phyloP scores from a whole-genome alignment of 2,888 invertebrate genomes.

The Oligia strigilis region DNA sequence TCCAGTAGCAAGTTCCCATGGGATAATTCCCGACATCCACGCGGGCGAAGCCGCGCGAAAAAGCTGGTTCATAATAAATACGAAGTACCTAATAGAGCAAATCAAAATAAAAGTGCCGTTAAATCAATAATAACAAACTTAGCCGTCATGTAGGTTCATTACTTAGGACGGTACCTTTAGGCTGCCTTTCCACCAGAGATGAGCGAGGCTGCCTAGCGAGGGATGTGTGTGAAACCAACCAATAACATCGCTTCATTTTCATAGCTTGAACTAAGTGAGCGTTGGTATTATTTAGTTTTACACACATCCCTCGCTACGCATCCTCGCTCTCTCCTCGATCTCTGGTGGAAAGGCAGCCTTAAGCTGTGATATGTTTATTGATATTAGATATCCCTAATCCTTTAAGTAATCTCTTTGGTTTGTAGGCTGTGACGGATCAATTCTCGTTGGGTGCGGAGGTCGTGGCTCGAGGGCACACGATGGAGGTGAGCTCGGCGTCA shows the following conservation, averaged over 20 bases:
- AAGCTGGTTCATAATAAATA: neutral
- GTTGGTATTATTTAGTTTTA: too few species aligned
- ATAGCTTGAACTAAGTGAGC: too few species aligned
- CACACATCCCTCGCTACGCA: too few species aligned
- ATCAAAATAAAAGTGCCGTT: neutral
- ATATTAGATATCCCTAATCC: neutral
- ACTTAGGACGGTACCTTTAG: neutral
- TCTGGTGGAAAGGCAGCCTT: too few species aligned
- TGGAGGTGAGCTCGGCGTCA: constrained; percentile 84
- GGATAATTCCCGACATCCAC: neutral
- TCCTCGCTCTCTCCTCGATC: too few species aligned
- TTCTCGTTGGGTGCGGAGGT: constrained; percentile 85
- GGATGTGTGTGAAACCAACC: too few species aligned
- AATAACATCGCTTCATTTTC: too few species aligned
- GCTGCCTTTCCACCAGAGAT: too few species aligned
- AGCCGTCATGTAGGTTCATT: neutral
- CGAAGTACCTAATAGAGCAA: neutral
- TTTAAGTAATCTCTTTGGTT: constrained; percentile 10
- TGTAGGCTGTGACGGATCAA: constrained; percentile 80
- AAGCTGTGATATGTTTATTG: neutral
- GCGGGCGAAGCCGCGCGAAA: neutral
- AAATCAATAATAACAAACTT: neutral
- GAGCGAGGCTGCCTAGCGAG: too few species aligned
- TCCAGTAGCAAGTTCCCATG: neutral
- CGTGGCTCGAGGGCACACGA: constrained; percentile 81